Evolutionary conservation across 2,113 vertebrate genomes (phyloP), one percentile per base, ranked within the genome.

Genomic region (Cathartes aura): DNA sequence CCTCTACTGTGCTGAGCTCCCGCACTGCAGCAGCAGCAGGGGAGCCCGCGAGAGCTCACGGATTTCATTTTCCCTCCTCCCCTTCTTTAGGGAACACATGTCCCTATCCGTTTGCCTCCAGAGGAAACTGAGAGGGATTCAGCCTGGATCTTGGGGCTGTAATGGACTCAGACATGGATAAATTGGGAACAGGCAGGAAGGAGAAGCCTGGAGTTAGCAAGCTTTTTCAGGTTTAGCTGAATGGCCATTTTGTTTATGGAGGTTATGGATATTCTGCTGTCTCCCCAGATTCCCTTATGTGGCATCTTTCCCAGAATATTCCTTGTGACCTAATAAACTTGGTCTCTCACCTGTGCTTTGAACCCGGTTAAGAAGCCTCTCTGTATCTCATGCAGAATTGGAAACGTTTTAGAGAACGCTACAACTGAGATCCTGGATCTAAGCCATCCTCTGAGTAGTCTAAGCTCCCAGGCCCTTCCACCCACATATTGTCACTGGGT

Each of bases 31-130:
- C 74, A 88, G n/a, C 52, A 52, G 5, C 55, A 30, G 21, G 27
- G 36, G 32, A 75, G 17, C 26, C 43, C n/a, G 43, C 8, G 4
- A 12, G 30, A 78, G 63, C 15, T 36, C 59, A 9, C 0, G 1
- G 63, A 30, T 71, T 82, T 55, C 2, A 5, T 60, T 58, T 84
- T 21, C n/a, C 21, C 18, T 55, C 19, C 43, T 72, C 9, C 32
- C 11, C 22, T 45, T 63, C 52, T 83, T 72, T 64, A 20, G 21
- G 73, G 60, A 87, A 14, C 17, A 6, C 5, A 1, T n/a, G 5
- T 85, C 47, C 42, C 16, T 73, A 29, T 67, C 56, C 29, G 2
- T 76, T 91, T 79, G 23, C 67, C 23, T 95, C 40, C 66, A 52
- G 52, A 86, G 21, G 42, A 90, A 45, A 12, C 42, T 32, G 19